Evolutionary conservation across 1,140 invertebrate genomes (phyloP).

Genomic region (Trachelipus rathkii): DNA sequence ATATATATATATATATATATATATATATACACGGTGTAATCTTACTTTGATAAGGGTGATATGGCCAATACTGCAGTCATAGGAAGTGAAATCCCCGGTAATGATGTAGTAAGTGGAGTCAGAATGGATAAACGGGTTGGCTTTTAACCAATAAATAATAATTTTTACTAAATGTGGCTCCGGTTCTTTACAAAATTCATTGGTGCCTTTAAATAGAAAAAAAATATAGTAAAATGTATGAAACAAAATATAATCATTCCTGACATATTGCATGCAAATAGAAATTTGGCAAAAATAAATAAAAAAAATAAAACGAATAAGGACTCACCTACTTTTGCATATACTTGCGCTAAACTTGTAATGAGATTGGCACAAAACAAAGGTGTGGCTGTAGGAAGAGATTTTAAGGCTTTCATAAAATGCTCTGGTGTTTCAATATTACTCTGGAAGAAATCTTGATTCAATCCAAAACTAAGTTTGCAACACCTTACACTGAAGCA

Average conservation of each 20-base stretch:
- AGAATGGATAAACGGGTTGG: background rate
- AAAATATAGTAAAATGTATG: no score
- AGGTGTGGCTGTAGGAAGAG: background rate
- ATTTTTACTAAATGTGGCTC: background rate
- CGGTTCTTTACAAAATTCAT: background rate
- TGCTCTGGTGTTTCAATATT: background rate
- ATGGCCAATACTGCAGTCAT: background rate
- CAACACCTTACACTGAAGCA: background rate
- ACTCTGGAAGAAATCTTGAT: background rate
- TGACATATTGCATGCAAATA: no score
- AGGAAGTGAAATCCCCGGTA: background rate
- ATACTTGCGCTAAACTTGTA: background rate
- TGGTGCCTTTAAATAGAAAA: background rate
- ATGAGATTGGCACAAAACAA: background rate
- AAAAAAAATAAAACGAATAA: no score
- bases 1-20: no score
- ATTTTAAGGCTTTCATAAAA: background rate
- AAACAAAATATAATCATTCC: no score
- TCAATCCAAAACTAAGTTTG: background rate
- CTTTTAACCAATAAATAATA: constrained; percentile 1
- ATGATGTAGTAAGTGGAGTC: background rate
- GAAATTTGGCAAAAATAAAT: no score
- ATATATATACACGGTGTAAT: no score
- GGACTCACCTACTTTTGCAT: constrained; percentile 2
- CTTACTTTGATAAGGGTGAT: background rate